Conservation (phyloP, 2,888 invertebrate species). For the Cacoxenus indagator region DNA sequence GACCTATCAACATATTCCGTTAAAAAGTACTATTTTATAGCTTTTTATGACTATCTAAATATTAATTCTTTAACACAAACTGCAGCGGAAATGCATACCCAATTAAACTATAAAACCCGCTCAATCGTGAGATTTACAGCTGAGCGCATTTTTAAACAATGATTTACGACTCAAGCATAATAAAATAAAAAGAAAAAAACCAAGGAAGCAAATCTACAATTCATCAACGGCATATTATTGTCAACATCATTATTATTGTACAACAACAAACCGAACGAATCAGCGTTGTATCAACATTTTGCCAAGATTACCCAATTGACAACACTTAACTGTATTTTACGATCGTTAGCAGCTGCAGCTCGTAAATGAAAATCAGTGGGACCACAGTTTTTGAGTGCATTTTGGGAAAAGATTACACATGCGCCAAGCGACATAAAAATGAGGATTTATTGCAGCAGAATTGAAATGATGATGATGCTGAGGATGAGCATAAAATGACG, state of each 20-base stretch:
- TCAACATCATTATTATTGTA: no score
- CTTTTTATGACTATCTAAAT: no score
- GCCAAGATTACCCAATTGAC: background rate
- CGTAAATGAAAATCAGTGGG: background rate
- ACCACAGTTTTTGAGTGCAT: no score
- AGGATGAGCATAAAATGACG: background rate
- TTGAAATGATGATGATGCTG: background rate
- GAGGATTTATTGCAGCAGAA: background rate
- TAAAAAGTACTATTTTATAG: no score
- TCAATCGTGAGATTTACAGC: no score
- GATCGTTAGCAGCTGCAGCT: background rate
- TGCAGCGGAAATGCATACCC: no score
- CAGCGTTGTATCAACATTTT: background rate
- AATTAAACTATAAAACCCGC: no score
- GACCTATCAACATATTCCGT: no score
- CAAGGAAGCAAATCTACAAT: background rate
- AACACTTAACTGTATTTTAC: background rate
- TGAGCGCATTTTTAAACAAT: no score
- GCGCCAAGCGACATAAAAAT: background rate
- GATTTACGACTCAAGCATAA: background rate
- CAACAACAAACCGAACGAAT: background rate
- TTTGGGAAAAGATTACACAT: background rate
- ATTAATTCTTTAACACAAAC: no score
- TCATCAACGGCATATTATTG: background rate
- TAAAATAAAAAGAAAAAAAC: background rate